phyloP scores from a whole-genome alignment of 2,888 invertebrate genomes.

The Acleris sparsana region DNA sequence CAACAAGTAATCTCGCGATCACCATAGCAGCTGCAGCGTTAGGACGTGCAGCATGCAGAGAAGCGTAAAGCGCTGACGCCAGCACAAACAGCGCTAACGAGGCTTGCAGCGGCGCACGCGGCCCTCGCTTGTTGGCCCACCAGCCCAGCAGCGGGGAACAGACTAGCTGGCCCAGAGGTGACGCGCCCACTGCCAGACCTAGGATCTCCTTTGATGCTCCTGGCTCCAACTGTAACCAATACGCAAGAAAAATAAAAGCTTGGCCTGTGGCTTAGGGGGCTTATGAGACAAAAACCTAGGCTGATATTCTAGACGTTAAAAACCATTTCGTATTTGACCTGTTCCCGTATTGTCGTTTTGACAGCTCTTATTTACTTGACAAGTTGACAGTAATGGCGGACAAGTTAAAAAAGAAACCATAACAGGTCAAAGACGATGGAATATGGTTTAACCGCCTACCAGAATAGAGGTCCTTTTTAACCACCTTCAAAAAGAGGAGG shows the following conservation, averaged over 20 bases:
- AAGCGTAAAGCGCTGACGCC: conserved; percentile 89
- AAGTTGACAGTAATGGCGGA: no score
- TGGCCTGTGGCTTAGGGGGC: no score
- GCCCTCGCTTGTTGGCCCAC: conserved; percentile 91
- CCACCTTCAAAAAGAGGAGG: no score
- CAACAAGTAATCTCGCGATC: conserved; percentile 89
- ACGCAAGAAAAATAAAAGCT: not conserved
- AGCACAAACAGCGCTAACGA: conserved; percentile 88
- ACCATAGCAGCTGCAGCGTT: conserved; percentile 90
- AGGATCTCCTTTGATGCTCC: conserved; percentile 91
- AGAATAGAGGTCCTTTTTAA: no score
- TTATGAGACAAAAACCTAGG: no score
- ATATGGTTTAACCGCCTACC: no score
- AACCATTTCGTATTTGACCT: no score
- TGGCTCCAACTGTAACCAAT: conserved; percentile 87
- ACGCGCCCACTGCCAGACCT: conserved; percentile 93
- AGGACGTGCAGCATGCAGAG: conserved; percentile 87
- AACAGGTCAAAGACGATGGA: no score
- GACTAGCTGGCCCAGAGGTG: conserved; percentile 93
- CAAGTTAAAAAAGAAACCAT: no score
- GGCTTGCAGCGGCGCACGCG: conserved; percentile 87
- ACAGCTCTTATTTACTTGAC: no score
- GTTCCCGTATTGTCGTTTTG: no score
- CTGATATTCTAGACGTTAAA: no score
- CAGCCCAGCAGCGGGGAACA: conserved; percentile 93